Conservation (phyloP, 2,113 vertebrate genomes). For the Marmota monax region DNA sequence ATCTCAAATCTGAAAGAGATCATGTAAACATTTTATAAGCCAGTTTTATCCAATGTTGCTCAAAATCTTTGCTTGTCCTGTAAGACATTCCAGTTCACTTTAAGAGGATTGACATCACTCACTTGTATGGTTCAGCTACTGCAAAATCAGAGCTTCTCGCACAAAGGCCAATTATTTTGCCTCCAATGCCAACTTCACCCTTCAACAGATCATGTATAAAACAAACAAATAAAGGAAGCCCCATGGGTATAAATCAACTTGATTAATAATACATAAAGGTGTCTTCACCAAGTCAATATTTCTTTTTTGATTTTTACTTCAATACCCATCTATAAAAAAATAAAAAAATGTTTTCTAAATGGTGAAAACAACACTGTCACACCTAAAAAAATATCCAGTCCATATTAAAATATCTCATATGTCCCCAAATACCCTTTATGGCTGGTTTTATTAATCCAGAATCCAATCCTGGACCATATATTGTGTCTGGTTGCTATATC, state of each 20-base stretch:
- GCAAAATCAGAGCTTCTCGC: background rate
- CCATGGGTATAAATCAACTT: background rate
- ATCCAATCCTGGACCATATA: background rate
- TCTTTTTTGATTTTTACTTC: conserved; percentile 13
- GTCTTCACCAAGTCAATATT: background rate
- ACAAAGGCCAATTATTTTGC: background rate
- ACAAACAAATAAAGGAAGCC: background rate
- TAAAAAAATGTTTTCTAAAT: background rate
- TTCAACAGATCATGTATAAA: background rate
- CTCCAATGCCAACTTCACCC: background rate
- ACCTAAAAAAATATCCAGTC: conserved; percentile 24
- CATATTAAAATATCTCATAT: conserved; percentile 24
- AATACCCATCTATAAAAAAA: background rate
- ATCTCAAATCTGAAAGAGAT: conserved; percentile 36
- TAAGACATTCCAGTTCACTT: background rate
- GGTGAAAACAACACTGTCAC: background rate
- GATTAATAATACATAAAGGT: background rate
- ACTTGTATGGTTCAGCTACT: background rate
- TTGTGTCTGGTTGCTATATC: background rate
- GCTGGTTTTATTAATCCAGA: background rate
- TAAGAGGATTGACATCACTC: background rate
- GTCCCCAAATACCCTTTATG: background rate
- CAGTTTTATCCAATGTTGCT: conserved; percentile 24
- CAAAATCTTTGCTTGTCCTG: background rate
- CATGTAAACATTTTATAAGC: conserved; percentile 40